Evolutionary conservation across 2,888 invertebrate genomes (phyloP), one percentile per base, ranked within the genome.

Genomic region (Euplexia lucipara): DNA sequence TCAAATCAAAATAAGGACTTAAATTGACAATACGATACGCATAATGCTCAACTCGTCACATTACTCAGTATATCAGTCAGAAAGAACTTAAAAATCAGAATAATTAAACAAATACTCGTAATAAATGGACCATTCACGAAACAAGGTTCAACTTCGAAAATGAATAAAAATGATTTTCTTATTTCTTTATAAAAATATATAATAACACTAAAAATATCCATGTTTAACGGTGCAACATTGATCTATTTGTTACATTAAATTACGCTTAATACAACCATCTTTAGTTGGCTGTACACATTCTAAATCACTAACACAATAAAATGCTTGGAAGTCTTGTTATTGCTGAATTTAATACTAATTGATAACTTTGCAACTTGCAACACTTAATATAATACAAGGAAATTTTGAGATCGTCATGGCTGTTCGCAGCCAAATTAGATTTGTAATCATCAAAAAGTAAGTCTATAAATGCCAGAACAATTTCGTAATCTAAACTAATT

Each of bases 151-250:
- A 85, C 85, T 86, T 85, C 87, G 71, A 84, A 86, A 84, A 86
- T 86, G 86, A 88, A 88, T 84, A 87, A 86, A 85, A 89, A 86
- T 80, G 62, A 78, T 86, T 88, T 88, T 86, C 82, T 85, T 85
- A 86, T 90, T 90, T 90, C 81, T 83, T 88, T 92, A 92, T 91
- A 93, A 93, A 92, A 93, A 93, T 93, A 93, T 91, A 89, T 91
- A 91, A 90, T 92, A 93, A 92, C 90, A 88, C 91, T 92, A 91
- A 92, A 88, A 92, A 90, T 91, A 91, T 91, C 82, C 86, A 88
- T 86, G 87, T 89, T 86, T 86, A 92, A 92, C 90, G 83, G 87
- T 91, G 91, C 91, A 92, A 91, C 90, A 89, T 89, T 88, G 85
- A 90, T 89, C 86, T 90, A 88, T 87, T 83, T 82, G 82, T 87